These are phyloP conservation scores for Orthosia cruda DNA, from an alignment of 2,888 invertebrate species.

Conservation along the genomic window DNA sequence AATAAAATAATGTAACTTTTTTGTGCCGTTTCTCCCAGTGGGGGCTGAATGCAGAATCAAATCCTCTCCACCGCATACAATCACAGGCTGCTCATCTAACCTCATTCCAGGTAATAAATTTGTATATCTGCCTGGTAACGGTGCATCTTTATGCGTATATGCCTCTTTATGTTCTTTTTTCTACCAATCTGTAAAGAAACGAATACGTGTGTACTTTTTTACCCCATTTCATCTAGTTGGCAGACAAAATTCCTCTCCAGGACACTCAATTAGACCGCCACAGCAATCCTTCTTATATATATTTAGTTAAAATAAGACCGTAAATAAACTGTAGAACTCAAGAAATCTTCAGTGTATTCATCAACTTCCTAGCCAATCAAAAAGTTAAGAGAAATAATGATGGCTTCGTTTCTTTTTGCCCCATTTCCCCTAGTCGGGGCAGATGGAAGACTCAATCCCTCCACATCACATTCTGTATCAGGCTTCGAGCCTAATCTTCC, in stretches of 20 bases:
- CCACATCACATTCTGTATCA: slow-evolving; percentile 36
- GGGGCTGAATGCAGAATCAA: slow-evolving; percentile 60
- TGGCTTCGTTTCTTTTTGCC: slow-evolving; percentile 34
- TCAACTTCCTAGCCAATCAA: not conserved
- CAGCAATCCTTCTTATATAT: not conserved
- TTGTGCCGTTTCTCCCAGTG: slow-evolving; percentile 60
- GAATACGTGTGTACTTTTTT: not conserved
- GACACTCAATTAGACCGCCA: not conserved
- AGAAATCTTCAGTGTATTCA: not conserved
- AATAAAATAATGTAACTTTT: slow-evolving; percentile 36
- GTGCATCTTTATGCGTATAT: not conserved
- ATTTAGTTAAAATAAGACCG: not conserved
- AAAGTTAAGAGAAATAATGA: slow-evolving; percentile 8
- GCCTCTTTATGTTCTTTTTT: not conserved
- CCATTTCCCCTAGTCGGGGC: slow-evolving; percentile 52
- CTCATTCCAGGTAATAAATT: slow-evolving; percentile 54
- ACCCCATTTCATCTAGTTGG: slow-evolving; percentile 9
- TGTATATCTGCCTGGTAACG: slow-evolving; percentile 13
- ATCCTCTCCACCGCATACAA: slow-evolving; percentile 54
- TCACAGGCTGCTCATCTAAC: slow-evolving; percentile 49
- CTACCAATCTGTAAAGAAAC: not conserved
- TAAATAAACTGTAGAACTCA: slow-evolving; percentile 1
- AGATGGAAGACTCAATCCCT: slow-evolving; percentile 46
- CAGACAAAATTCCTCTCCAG: slow-evolving; percentile 12
- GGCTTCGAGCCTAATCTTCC: slow-evolving; percentile 52